phyloP scores from a whole-genome alignment of 2,113 vertebrate genomes.

The Monopterus albus region DNA sequence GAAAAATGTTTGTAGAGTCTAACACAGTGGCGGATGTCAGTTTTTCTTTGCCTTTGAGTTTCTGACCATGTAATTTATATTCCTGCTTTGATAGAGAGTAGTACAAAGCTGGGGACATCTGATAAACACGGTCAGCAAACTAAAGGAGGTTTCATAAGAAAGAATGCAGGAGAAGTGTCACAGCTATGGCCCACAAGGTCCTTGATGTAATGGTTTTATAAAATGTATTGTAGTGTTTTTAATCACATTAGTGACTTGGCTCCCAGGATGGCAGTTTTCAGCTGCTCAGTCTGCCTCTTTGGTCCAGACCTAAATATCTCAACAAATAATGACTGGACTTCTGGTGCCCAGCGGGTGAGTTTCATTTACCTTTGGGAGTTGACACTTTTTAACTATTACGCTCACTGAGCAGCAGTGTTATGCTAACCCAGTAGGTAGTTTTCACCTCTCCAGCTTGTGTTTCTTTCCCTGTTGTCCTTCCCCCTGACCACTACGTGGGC shows the following conservation, averaged over 20 bases:
- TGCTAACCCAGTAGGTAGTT: constrained; percentile 59
- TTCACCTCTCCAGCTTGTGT: constrained; percentile 68
- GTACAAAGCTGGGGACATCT: constrained; percentile 4
- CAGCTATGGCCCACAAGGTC: not conserved
- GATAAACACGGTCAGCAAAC: constrained; percentile 32
- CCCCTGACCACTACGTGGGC: constrained; percentile 43
- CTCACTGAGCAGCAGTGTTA: constrained; percentile 40
- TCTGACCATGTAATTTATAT: constrained; percentile 29
- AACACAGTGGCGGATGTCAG: not conserved
- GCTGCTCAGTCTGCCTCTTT: too few relatives aligned
- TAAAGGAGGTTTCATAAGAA: constrained; percentile 8
- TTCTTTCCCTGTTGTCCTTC: constrained; percentile 58
- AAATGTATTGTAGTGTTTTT: not conserved
- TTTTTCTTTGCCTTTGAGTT: constrained; percentile 36
- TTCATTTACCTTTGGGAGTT: too few relatives aligned
- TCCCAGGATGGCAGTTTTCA: too few relatives aligned
- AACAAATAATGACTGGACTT: too few relatives aligned
- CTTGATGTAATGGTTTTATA: not conserved
- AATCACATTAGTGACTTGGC: too few relatives aligned
- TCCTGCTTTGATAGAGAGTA: constrained; percentile 38
- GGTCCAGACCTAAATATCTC: too few relatives aligned
- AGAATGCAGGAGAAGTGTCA: not conserved
- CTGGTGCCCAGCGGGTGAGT: too few relatives aligned
- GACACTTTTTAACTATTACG: too few relatives aligned
- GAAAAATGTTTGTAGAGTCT: constrained; percentile 34